Evolutionary conservation across 2,113 vertebrate species (phyloP).

Genomic region (Sardina pilchardus): DNA sequence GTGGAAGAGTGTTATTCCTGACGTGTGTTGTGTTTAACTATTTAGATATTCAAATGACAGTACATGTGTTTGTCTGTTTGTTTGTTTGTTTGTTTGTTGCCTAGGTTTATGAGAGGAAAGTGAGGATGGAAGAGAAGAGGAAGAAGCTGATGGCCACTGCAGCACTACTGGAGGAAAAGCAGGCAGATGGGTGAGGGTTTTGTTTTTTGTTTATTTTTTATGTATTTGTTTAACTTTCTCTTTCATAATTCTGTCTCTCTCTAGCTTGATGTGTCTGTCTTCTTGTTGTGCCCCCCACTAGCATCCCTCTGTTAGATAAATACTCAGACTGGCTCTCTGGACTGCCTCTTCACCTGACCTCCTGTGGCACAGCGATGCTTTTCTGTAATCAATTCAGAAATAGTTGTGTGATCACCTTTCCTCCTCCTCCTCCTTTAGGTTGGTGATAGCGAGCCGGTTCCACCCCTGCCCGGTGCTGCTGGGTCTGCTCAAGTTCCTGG

Average conservation of each 20-base stretch:
- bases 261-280: background rate
- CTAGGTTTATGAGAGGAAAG: slow-evolving; percentile 83
- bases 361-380: background rate
- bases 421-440: slow-evolving; percentile 64
- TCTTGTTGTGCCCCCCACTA: background rate
- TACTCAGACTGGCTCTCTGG: too few species aligned
- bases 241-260: background rate
- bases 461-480: slow-evolving; percentile 85
- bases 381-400: too few species aligned
- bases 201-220: background rate
- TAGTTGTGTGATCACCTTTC: background rate
- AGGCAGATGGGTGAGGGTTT: slow-evolving; percentile 87
- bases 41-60: background rate
- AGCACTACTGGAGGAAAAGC: slow-evolving; percentile 78
- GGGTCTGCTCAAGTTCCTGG: slow-evolving; percentile 83
- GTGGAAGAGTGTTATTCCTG: background rate
- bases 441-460: slow-evolving; percentile 91
- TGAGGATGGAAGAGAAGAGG: slow-evolving; percentile 83
- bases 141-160: slow-evolving; percentile 81
- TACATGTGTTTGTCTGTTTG: background rate
- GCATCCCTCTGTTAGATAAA: too few species aligned
- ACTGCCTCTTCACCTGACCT: background rate
- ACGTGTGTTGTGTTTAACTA: background rate
- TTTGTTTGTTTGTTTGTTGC: slow-evolving; percentile 12
- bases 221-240: background rate